Percentiles rank a stretch among this genome's conserved stretches.
Conservation (phyloP, 2,888 invertebrate genomes). For the Penaeus monodon region DNA sequence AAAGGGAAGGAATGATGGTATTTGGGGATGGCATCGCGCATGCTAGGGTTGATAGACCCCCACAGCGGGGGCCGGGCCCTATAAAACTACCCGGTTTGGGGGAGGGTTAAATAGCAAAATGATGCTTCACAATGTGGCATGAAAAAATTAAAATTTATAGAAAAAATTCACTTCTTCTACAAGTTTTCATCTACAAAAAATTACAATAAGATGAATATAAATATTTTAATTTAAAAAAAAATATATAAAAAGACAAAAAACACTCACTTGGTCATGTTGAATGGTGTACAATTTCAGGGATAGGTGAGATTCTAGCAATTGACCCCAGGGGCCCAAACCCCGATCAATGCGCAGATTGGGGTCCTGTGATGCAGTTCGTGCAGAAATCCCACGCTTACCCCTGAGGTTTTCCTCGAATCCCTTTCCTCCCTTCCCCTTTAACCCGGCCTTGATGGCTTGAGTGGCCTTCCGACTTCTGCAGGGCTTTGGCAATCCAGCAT, state of each 20-base stretch:
- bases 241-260: slow-evolving; percentile 66
- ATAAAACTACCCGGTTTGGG: too few relatives aligned
- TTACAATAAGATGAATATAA: not conserved
- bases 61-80: too few relatives aligned
- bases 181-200: too few relatives aligned
- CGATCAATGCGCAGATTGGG: slow-evolving; percentile 95
- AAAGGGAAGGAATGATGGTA: too few relatives aligned
- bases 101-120: too few relatives aligned
- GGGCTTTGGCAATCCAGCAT: slow-evolving; percentile 98
- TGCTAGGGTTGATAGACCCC: too few relatives aligned
- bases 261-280: slow-evolving; percentile 90
- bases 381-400: slow-evolving; percentile 99
- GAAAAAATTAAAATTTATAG: too few relatives aligned
- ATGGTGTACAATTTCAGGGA: slow-evolving; percentile 99
- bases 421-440: slow-evolving; percentile 93
- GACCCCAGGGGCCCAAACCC: slow-evolving; percentile 96
- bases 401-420: slow-evolving; percentile 99
- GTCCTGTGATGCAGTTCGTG: slow-evolving; percentile 97
- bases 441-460: slow-evolving; percentile 95
- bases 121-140: too few relatives aligned
- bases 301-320: slow-evolving; percentile 98
- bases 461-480: slow-evolving; percentile 99
- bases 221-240: not conserved
- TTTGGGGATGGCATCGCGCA: too few relatives aligned
- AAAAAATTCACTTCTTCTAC: too few relatives aligned